Percentiles rank a stretch among this genome's conserved stretches.
Evolutionary conservation across 2,113 vertebrate genomes (phyloP).

Genomic region (Turnix velox): DNA sequence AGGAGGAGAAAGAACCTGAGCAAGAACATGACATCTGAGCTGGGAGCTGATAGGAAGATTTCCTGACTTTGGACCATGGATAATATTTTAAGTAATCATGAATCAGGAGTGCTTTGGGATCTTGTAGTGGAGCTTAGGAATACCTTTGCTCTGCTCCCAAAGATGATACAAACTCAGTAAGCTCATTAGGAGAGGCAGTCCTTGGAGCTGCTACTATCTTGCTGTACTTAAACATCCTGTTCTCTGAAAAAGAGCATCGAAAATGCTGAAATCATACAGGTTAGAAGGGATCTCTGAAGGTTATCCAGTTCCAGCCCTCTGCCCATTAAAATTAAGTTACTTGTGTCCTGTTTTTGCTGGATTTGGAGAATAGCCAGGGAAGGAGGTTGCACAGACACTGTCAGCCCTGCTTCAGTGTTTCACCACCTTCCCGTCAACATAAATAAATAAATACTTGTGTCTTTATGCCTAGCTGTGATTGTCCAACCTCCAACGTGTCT

Average conservation of each 20-base stretch:
- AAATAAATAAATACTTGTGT: neutral
- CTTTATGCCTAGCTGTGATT: neutral
- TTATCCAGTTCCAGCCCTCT: neutral
- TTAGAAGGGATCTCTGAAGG: neutral
- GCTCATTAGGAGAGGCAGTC: neutral
- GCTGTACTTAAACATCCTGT: neutral
- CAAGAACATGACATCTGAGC: too few species aligned
- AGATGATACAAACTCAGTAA: neutral
- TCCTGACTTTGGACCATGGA: neutral
- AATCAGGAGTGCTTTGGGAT: neutral
- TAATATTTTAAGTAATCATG: accelerated
- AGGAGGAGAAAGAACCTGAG: too few species aligned
- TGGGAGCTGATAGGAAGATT: neutral
- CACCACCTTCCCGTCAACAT: neutral
- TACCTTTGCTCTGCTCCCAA: neutral
- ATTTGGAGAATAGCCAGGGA: neutral
- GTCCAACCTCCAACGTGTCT: neutral
- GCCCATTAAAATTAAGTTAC: neutral
- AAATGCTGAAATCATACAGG: neutral
- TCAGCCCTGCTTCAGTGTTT: neutral
- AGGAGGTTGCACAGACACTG: neutral
- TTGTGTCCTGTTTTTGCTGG: neutral
- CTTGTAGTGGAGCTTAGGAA: neutral
- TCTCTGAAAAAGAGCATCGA: neutral
- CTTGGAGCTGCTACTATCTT: neutral